Base-by-base conservation (phyloP, 2,113 vertebrate species). In the Bagarius yarrelli region DNA sequence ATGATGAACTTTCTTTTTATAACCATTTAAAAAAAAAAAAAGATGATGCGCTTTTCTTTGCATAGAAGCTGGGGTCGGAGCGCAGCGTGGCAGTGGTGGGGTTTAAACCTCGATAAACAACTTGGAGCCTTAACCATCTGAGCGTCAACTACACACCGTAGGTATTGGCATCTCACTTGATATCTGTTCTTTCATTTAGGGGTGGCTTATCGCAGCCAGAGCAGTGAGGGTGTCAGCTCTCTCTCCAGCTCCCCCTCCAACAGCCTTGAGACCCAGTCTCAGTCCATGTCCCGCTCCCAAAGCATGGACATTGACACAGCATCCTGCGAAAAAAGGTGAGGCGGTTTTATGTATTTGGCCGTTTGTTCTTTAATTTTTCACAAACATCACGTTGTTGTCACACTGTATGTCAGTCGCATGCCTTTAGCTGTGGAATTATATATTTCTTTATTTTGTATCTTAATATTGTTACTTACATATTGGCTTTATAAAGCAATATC, bases 301-400 rank as follows among this genome's bases (percentile, higher is more conserved):
- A 99, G 98, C 93, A 99, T 99, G 97, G 97, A 99, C 86, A 99
- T 99, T 16, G 98, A 99, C 83, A 96, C 96, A 55, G 95, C 96
- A 88, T 95, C 98, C 88, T 98, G 97, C 90, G 98, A 99, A 94
- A 99, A 99, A 94, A 98, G 96, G 98, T 98, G 92, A 91, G 80
- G 30, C 72, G 64, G 18, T 56, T 56, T 55, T 57, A 15, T 44
- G 27, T 5, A 50, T 75, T 79, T 75, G 36, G 34, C 13, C 32
- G n/a, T 61, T 34, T 60, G 57, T 34, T 8, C 25, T 18, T 56
- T 55, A 34, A 36, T 77, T 34, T 70, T n/a, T 55, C 34, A 8
- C 19, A 11, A 5, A 47, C 44, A 47, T 47, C 44, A 47, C 4
- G 11, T 47, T 40, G 3, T 40, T 57, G 16, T 70, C n/a, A 79